phyloP scores from a whole-genome alignment of 2,797 vertebrate species.

The Pitangus sulphuratus region DNA sequence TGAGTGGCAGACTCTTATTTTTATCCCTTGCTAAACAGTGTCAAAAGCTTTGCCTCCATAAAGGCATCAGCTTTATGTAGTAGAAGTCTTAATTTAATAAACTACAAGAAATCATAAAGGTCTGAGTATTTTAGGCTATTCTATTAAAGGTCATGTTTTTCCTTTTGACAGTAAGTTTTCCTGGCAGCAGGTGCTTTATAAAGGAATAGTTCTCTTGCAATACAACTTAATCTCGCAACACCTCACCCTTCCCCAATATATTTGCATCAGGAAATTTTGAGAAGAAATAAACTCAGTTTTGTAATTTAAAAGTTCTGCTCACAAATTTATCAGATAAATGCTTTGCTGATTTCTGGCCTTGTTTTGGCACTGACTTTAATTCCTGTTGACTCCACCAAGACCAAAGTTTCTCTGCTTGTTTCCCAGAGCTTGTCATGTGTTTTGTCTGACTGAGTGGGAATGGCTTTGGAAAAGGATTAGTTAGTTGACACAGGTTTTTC shows the following conservation, averaged over 20 bases:
- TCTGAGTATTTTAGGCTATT: not conserved
- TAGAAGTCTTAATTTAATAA: not conserved
- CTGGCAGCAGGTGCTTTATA: not conserved
- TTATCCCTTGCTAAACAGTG: not conserved
- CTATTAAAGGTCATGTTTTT: not conserved
- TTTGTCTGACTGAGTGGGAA: not conserved
- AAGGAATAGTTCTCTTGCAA: not conserved
- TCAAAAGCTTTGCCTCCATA: not conserved
- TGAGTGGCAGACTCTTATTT: not conserved
- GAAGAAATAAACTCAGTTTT: not conserved
- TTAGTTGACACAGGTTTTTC: not conserved
- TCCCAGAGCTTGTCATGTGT: not conserved
- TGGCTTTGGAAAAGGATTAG: not conserved
- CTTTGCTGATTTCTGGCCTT: not conserved
- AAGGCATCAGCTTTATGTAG: not conserved
- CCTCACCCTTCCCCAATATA: rapidly evolving
- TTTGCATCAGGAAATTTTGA: not conserved
- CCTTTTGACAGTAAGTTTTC: not conserved
- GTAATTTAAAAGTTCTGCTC: not conserved
- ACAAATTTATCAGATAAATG: not conserved
- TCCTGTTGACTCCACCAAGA: not conserved
- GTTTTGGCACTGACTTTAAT: not conserved
- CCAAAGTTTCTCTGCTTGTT: not conserved
- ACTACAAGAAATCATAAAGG: not conserved
- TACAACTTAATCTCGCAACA: not conserved